These are phyloP conservation scores for Thamnophis sirtalis DNA, from an alignment of 2,113 vertebrate species.

Conservation along the genomic window DNA sequence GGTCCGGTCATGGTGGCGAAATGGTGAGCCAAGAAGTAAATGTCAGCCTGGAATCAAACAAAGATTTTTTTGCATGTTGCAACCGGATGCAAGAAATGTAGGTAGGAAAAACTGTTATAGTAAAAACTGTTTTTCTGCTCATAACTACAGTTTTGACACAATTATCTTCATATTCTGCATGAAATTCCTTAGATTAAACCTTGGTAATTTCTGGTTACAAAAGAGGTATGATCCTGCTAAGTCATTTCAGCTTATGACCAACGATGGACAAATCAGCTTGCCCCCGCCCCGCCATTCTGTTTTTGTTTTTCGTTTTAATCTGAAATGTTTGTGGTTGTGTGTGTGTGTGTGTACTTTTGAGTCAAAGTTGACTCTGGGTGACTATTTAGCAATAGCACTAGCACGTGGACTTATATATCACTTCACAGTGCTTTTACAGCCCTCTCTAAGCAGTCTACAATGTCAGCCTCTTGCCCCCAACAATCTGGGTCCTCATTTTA, in stretches of 20 bases:
- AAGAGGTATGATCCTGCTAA: not conserved
- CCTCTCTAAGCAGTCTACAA: too few species aligned
- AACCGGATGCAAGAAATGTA: not conserved
- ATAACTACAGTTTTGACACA: not conserved
- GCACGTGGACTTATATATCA: too few species aligned
- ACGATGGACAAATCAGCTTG: not conserved
- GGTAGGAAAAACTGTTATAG: not conserved
- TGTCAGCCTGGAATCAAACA: not conserved
- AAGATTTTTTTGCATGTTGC: not conserved
- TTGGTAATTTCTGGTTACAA: not conserved
- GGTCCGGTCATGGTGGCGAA: not conserved
- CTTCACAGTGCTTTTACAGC: too few species aligned
- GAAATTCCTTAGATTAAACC: not conserved
- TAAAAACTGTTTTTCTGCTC: not conserved
- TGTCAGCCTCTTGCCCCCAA: too few species aligned
- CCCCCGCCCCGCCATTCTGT: not conserved
- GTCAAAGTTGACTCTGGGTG: not conserved
- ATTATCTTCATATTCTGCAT: not conserved
- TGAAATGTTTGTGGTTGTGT: not conserved
- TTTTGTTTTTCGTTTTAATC: not conserved
- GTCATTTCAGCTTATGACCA: not conserved
- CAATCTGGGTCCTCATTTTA: too few species aligned
- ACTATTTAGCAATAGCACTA: not conserved
- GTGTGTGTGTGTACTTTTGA: not conserved
- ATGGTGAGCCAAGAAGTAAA: not conserved